These are phyloP conservation scores for Gobius niger DNA, from an alignment of 2,113 vertebrate genomes.

Conservation along the genomic window DNA sequence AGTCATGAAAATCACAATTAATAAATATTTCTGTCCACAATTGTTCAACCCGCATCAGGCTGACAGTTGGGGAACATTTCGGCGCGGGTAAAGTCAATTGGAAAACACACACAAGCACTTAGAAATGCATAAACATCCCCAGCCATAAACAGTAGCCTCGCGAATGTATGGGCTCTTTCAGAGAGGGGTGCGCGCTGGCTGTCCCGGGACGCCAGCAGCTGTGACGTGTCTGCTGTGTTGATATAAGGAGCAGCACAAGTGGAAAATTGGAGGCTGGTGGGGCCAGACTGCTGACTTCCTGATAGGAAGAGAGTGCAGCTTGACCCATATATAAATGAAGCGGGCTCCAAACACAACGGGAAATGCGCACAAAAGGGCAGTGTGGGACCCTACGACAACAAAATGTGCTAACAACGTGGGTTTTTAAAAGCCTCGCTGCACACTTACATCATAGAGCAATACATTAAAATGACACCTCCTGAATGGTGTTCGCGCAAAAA, in stretches of 20 bases:
- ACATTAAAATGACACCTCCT: background rate
- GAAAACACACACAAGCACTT: conserved; percentile 12
- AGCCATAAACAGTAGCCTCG: conserved; percentile 48
- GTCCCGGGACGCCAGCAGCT: conserved; percentile 52
- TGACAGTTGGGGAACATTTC: too few relatives aligned
- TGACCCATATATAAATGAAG: conserved; percentile 53
- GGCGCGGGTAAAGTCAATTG: background rate
- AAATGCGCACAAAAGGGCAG: conserved; percentile 40
- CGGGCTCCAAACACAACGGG: conserved; percentile 28
- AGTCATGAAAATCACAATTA: too few relatives aligned
- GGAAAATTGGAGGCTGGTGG: conserved; percentile 70
- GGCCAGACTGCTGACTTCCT: conserved; percentile 72
- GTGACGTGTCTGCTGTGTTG: conserved; percentile 76
- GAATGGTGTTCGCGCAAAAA: background rate
- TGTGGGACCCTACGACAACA: conserved; percentile 25
- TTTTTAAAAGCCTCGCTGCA: background rate
- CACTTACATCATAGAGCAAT: background rate
- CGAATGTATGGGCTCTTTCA: conserved; percentile 68
- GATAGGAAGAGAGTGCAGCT: conserved; percentile 62
- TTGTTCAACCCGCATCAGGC: too few relatives aligned
- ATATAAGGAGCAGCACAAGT: conserved; percentile 75
- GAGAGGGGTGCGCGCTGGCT: conserved; percentile 36
- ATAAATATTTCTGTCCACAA: too few relatives aligned
- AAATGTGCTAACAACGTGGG: conserved; percentile 7
- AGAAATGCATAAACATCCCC: conserved; percentile 34